Conservation (phyloP, 2,888 invertebrate genomes). For the Cephus pygmeus region DNA sequence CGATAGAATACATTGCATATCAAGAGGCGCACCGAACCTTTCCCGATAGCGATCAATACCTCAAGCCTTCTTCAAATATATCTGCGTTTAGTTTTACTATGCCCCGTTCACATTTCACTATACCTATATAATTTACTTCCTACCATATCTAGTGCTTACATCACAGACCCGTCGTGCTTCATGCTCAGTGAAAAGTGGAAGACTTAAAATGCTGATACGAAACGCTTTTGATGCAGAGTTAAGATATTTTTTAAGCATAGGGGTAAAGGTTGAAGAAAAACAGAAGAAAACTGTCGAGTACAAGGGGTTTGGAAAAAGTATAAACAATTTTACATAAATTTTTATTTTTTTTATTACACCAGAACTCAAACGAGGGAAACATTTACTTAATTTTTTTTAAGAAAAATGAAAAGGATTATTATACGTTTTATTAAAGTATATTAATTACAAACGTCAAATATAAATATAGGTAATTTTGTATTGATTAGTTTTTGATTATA, state of each 20-base stretch:
- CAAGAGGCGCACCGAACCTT: slow-evolving; percentile 11
- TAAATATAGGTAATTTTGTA: too few species aligned
- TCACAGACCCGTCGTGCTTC: not conserved
- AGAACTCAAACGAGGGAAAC: not conserved
- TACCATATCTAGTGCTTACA: not conserved
- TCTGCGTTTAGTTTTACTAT: slow-evolving; percentile 8
- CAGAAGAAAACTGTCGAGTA: not conserved
- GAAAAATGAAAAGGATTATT: too few species aligned
- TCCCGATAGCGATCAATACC: slow-evolving; percentile 17
- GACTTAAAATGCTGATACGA: not conserved
- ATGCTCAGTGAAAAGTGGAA: not conserved
- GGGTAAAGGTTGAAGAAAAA: not conserved
- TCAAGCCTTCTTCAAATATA: slow-evolving; percentile 17
- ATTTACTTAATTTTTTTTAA: too few species aligned
- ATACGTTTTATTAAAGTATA: too few species aligned
- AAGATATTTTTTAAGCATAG: not conserved
- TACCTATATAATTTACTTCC: not conserved
- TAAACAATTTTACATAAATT: not conserved
- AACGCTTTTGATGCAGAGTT: not conserved
- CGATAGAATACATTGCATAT: slow-evolving; percentile 20
- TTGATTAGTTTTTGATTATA: too few species aligned
- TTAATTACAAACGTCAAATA: too few species aligned
- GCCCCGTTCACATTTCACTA: not conserved
- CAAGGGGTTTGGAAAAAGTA: not conserved
- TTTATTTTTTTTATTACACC: not conserved